phyloP scores from a whole-genome alignment of 1,140 invertebrate genomes.

The Saccostrea cuccullata region DNA sequence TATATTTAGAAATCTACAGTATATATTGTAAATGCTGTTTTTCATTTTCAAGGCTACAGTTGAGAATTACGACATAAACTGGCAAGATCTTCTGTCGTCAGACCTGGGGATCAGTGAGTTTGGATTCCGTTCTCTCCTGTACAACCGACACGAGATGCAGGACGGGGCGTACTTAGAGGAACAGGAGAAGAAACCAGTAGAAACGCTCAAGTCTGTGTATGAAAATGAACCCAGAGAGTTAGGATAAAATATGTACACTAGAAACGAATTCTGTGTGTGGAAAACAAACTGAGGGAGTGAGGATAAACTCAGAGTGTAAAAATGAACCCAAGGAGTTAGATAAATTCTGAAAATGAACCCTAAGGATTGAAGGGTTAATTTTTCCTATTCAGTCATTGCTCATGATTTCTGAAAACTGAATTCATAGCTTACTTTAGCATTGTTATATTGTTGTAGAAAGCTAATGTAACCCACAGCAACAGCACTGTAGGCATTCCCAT shows the following conservation, averaged over 20 bases:
- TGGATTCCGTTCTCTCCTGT: slow-evolving; percentile 71
- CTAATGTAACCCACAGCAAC: too few relatives aligned
- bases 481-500: too few relatives aligned
- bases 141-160: slow-evolving; percentile 76
- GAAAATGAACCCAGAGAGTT: slow-evolving; percentile 67
- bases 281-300: slow-evolving; percentile 50
- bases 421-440: too few relatives aligned
- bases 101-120: slow-evolving; percentile 75
- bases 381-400: too few relatives aligned
- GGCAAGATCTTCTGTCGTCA: slow-evolving; percentile 70
- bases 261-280: neutral
- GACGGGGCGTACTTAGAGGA: slow-evolving; percentile 74
- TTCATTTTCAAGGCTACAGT: slow-evolving; percentile 66
- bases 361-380: too few relatives aligned
- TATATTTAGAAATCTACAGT: too few relatives aligned
- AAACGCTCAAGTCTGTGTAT: slow-evolving; percentile 68
- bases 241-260: slow-evolving; percentile 41
- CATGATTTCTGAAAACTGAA: too few relatives aligned
- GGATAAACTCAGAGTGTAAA: slow-evolving; percentile 39
- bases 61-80: slow-evolving; percentile 67
- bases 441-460: too few relatives aligned
- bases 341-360: too few relatives aligned
- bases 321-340: neutral
- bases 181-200: slow-evolving; percentile 73
- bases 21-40: slow-evolving; percentile 3